phyloP scores from a whole-genome alignment of 1,140 invertebrate genomes.

The Galendromus occidentalis region DNA sequence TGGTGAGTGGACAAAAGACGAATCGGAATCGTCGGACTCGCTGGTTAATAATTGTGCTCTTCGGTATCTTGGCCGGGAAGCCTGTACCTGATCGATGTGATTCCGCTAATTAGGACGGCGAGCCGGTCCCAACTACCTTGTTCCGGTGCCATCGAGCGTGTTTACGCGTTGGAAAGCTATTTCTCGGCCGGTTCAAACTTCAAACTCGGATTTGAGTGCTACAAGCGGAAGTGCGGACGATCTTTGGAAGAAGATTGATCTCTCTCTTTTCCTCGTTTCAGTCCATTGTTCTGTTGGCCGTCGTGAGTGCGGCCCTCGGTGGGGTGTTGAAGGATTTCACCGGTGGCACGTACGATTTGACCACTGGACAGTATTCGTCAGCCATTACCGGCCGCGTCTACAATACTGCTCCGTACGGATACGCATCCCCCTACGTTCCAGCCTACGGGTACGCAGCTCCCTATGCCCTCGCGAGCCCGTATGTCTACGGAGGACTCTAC shows the following conservation, averaged over 20 bases:
- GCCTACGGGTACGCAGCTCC: neutral
- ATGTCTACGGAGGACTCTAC: neutral
- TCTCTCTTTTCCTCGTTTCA: no score
- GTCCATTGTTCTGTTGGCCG: conserved; percentile 12
- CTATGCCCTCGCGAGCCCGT: neutral
- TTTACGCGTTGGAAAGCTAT: neutral
- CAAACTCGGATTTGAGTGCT: neutral
- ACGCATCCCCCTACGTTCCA: conserved; percentile 4
- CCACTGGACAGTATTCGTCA: conserved; percentile 21
- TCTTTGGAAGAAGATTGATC: neutral
- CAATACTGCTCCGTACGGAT: conserved; percentile 17
- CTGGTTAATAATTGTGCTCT: neutral
- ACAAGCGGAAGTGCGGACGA: neutral
- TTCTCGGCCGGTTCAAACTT: neutral
- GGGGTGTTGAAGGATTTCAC: conserved; percentile 19
- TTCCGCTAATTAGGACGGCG: neutral
- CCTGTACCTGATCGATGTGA: no score
- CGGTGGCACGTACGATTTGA: conserved; percentile 21
- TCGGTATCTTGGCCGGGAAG: neutral
- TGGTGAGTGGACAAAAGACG: neutral
- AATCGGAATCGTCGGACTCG: neutral
- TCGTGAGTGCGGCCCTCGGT: conserved; percentile 12
- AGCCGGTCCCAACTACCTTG: neutral
- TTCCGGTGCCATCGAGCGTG: neutral
- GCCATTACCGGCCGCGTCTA: conserved; percentile 21